Evolutionary conservation across 2,888 invertebrate genomes (phyloP).

Genomic region (Horisme vitalbata): DNA sequence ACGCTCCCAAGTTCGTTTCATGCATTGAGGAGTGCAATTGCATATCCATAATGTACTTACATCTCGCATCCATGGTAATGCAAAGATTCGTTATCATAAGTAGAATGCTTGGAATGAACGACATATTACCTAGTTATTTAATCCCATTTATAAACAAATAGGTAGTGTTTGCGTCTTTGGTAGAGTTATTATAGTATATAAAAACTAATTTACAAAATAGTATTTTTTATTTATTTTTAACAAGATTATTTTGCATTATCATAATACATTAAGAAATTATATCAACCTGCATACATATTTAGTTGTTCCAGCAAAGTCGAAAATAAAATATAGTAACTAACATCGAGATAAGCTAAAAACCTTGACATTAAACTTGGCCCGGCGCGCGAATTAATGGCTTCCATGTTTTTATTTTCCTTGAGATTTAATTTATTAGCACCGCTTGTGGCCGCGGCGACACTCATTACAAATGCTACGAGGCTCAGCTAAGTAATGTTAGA

Average conservation of each 20-base stretch:
- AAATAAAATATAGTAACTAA: conserved; percentile 77
- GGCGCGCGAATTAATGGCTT: conserved; percentile 82
- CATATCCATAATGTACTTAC: conserved; percentile 11
- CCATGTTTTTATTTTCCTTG: conserved; percentile 83
- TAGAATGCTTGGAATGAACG: no score
- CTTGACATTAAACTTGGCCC: conserved; percentile 83
- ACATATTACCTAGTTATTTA: no score
- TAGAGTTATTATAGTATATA: no score
- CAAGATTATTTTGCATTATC: no score
- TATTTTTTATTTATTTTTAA: no score
- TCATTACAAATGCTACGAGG: conserved; percentile 74
- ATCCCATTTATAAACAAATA: no score
- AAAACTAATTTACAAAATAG: no score
- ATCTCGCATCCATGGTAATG: conserved; percentile 13
- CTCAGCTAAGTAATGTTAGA: conserved; percentile 72
- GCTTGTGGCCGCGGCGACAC: conserved; percentile 72
- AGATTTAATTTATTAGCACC: conserved; percentile 80
- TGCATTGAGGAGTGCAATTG: conserved; percentile 34
- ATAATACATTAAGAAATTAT: conserved; percentile 41
- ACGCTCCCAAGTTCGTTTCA: conserved; percentile 66
- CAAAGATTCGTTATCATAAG: conserved; percentile 8
- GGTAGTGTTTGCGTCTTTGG: no score
- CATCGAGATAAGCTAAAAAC: conserved; percentile 79
- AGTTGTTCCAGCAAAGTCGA: conserved; percentile 67
- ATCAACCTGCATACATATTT: conserved; percentile 66